Evolutionary conservation across 2,888 invertebrate genomes (phyloP).

Genomic region (Limnephilus marmoratus): DNA sequence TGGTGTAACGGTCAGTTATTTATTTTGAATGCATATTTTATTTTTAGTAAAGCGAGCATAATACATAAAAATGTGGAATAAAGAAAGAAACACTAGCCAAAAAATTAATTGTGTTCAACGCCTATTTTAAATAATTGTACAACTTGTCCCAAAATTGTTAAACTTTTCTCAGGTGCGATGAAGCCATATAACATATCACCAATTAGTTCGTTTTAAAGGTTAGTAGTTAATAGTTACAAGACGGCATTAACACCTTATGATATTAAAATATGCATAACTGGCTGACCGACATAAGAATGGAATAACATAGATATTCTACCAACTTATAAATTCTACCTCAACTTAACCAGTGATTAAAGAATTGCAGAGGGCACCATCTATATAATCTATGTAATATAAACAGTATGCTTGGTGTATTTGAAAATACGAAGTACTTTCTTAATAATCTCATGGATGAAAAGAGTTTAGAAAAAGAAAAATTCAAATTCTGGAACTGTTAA

Average conservation of each 20-base stretch:
- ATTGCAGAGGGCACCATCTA: background rate
- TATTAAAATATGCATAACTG: slow-evolving; percentile 31
- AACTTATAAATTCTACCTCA: background rate
- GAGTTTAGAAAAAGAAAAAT: too few species aligned
- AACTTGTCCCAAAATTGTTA: background rate
- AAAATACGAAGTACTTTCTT: too few species aligned
- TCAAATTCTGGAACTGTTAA: too few species aligned
- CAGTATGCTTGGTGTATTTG: too few species aligned
- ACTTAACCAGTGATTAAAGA: background rate
- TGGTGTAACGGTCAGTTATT: too few species aligned
- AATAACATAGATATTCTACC: background rate
- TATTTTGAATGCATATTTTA: background rate
- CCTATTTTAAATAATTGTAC: background rate
- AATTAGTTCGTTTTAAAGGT: background rate
- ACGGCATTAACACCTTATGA: background rate
- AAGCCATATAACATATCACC: background rate
- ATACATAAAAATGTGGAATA: background rate
- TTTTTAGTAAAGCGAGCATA: background rate
- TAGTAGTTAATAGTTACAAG: slow-evolving; percentile 12
- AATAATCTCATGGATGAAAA: too few species aligned
- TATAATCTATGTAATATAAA: background rate
- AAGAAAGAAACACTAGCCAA: background rate
- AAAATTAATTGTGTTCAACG: background rate
- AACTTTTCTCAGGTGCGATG: background rate
- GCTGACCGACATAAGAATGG: slow-evolving; percentile 31